Evolutionary conservation across 2,888 invertebrate genomes (phyloP), one percentile per base, ranked within the genome.

Genomic region (Lithosia quadra): DNA sequence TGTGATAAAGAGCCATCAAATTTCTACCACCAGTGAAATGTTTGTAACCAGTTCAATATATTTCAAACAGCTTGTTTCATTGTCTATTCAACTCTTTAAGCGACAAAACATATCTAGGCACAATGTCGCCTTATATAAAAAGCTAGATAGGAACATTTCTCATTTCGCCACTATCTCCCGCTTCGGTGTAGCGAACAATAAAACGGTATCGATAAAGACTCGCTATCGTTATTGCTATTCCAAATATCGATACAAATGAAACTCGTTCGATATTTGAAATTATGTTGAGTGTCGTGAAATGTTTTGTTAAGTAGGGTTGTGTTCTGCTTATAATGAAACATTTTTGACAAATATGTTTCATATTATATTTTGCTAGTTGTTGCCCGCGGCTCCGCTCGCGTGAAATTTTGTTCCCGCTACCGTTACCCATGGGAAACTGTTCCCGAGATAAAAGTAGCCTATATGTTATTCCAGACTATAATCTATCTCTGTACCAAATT

Each of bases 171-270:
- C 78, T 79, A 77, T 73, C 68, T 34, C 61, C n/a, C n/a, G 58
- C 70, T 28, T 73, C 76, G 68, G 59, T 69, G 59, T 69, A 78
- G 68, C 74, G 71, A 71, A 81, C 80, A 84, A 84, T 87, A 86
- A 88, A 88, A 84, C 83, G 86, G 81, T 79, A 81, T 69, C 88
- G 86, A 88, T 90, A 88, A 88, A 79, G 84, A 76, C 79, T 68
- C 75, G 80, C 87, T 82, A 85, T 87, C 84, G 86, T 78, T 84
- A 87, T 88, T 88, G 88, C 88, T 80, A 83, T 81, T 83, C 68
- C 68, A 75, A 84, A 85, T 87, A 87, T 89, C 88, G 87, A 89
- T 86, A 84, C 74, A 83, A 86, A 85, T 83, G 84, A 84, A 85
- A 84, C 80, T 82, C 76, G 64, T 72, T 65, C 63, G 65, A 77